phyloP scores from a whole-genome alignment of 2,113 vertebrate species.

The Azemiops feae region DNA sequence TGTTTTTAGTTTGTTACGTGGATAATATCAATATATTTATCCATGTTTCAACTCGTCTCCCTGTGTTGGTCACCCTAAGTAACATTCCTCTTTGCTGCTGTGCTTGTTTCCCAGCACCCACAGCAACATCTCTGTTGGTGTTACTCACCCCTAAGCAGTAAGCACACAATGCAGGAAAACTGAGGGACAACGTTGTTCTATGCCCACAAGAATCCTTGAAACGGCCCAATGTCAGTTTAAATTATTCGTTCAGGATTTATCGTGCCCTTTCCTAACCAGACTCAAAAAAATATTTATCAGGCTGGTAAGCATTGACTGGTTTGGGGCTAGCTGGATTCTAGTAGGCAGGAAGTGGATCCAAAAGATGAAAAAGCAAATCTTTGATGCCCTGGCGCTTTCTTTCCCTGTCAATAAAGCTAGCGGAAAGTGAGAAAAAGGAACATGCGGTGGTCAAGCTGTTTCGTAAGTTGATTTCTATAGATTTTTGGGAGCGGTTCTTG shows the following conservation, averaged over 20 bases:
- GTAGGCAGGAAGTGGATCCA: neutral
- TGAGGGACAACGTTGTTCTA: neutral
- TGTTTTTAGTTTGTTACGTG: neutral
- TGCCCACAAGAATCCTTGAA: neutral
- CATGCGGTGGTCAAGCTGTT: neutral
- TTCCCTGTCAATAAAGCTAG: neutral
- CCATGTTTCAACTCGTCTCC: neutral
- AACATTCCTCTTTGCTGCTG: neutral
- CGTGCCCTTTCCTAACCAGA: neutral
- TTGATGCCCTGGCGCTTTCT: no score
- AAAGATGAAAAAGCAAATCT: no score
- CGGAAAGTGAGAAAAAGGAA: neutral
- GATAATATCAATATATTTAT: neutral
- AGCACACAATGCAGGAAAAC: neutral
- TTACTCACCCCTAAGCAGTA: neutral
- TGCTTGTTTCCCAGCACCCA: neutral
- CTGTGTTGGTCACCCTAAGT: neutral
- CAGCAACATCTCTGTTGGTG: neutral
- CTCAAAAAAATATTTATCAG: neutral
- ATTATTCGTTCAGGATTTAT: neutral
- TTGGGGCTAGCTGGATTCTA: neutral
- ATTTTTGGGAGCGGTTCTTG: neutral
- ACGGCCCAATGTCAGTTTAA: neutral
- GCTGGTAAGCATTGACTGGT: neutral
- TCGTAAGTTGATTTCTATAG: neutral